phyloP scores from a whole-genome alignment of 1,140 invertebrate genomes.

The Drosophila lacteicornis region DNA sequence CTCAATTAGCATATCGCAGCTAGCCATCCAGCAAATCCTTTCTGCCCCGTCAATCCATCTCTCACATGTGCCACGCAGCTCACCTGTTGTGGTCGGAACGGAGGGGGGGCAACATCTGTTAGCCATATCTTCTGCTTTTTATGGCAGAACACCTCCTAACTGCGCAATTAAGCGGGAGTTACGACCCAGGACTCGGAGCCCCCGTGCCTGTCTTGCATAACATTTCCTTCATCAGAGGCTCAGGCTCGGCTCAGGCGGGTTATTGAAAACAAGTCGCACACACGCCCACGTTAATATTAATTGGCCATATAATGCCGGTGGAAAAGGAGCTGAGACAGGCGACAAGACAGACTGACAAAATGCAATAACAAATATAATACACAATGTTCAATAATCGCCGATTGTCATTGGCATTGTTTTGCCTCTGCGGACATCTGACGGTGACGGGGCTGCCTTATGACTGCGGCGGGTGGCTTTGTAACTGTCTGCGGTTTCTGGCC shows the following conservation, averaged over 20 bases:
- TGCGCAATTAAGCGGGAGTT: slow-evolving; percentile 58
- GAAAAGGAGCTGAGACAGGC: slow-evolving; percentile 16
- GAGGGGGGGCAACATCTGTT: slow-evolving; percentile 19
- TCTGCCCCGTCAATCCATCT: slow-evolving; percentile 40
- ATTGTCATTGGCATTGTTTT: slow-evolving; percentile 78
- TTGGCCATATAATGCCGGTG: slow-evolving; percentile 48
- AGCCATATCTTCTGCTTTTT: slow-evolving; percentile 36
- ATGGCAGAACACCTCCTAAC: slow-evolving; percentile 54
- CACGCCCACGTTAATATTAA: slow-evolving; percentile 78
- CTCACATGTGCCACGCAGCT: not conserved
- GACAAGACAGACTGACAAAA: slow-evolving; percentile 81
- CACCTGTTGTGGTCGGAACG: not conserved
- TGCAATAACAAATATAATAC: slow-evolving; percentile 68
- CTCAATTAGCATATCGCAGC: slow-evolving; percentile 50
- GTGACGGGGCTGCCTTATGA: slow-evolving; percentile 24
- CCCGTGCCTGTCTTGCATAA: slow-evolving; percentile 75
- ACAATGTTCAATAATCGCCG: slow-evolving; percentile 73
- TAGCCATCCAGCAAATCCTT: slow-evolving; percentile 39
- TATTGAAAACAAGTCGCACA: slow-evolving; percentile 53
- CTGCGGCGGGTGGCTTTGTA: slow-evolving; percentile 40
- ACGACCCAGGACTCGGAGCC: slow-evolving; percentile 37
- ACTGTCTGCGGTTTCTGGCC: slow-evolving; percentile 23
- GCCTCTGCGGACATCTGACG: slow-evolving; percentile 4
- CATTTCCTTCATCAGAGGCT: slow-evolving; percentile 70
- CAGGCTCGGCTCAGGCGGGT: slow-evolving; percentile 13